Base-by-base conservation (phyloP, 2,888 invertebrate species). In the Ochropleura leucogaster region DNA sequence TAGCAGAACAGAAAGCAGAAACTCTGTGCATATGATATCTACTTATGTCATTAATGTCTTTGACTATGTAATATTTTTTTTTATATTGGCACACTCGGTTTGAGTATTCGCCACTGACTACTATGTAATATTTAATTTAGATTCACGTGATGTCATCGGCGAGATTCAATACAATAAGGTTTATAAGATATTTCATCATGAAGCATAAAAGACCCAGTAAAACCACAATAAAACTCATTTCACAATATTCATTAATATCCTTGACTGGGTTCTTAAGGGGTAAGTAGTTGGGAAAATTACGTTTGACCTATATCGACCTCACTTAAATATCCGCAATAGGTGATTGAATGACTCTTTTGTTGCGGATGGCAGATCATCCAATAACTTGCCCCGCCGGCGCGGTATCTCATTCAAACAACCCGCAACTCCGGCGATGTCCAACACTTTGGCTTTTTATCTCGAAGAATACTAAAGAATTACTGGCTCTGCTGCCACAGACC, bases 71-170 rank as follows among this genome's bases (percentile, higher is more conserved):
- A 57, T 30, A 62, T 66, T 69, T 20, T n/a, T n/a, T n/a, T n/a
- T n/a, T n/a, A n/a, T n/a, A n/a, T n/a, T n/a, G n/a, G n/a, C n/a
- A n/a, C n/a, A n/a, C n/a, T n/a, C n/a, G n/a, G n/a, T n/a, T n/a
- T n/a, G n/a, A n/a, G n/a, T n/a, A n/a, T n/a, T n/a, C n/a, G n/a
- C n/a, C n/a, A n/a, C n/a, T n/a, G n/a, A n/a, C n/a, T n/a, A 16
- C 6, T 30, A 20, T 40, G n/a, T 55, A 0, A 57, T 30, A 62
- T 66, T 69, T 20, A 63, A 67, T 70, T 65, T 46, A 40, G 18
- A 53, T 59, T 49, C 5, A 47, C 62, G 16, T 77, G 67, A 76
- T 73, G 47, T 65, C 72, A 72, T 57, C 51, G 30, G 16, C 16
- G 20, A 51, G 12, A 49, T 8, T 30, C 14, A 64, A 5, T 18